These are phyloP conservation scores for Himalopsyche tibetana DNA, from an alignment of 2,888 invertebrate genomes.

Conservation along the genomic window DNA sequence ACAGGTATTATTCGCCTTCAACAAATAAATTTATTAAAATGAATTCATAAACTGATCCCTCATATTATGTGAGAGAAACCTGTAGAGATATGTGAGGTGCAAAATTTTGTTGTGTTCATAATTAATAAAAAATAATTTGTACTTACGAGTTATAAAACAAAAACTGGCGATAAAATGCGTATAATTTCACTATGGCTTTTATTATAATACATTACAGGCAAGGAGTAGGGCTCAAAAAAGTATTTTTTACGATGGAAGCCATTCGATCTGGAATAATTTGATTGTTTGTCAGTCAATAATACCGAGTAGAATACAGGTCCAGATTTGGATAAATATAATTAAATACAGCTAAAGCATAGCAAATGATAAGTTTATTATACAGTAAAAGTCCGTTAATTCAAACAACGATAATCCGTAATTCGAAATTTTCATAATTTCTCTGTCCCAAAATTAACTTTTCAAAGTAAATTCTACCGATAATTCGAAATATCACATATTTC, in stretches of 20 bases:
- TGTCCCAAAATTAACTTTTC: no score
- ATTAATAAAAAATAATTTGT: slow-evolving; percentile 36
- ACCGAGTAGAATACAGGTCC: neutral
- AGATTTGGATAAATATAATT: no score
- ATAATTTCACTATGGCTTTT: slow-evolving; percentile 40
- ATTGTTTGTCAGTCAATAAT: neutral
- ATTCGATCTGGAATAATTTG: neutral
- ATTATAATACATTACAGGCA: slow-evolving; percentile 28
- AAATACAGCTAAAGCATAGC: no score
- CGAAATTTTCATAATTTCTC: no score
- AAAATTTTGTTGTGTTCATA: slow-evolving; percentile 17
- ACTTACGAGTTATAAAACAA: slow-evolving; percentile 13
- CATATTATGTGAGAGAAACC: neutral
- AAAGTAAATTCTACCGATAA: no score
- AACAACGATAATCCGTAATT: no score
- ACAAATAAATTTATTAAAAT: neutral
- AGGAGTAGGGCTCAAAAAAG: neutral
- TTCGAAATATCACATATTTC: no score
- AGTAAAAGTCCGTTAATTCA: no score
- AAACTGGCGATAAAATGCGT: slow-evolving; percentile 38
- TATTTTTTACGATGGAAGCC: neutral
- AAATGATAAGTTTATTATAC: no score
- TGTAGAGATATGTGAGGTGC: neutral
- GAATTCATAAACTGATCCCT: neutral
- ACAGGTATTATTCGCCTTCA: no score